Base-by-base conservation (phyloP, 2,888 invertebrate genomes). In the Dynastes tityus region DNA sequence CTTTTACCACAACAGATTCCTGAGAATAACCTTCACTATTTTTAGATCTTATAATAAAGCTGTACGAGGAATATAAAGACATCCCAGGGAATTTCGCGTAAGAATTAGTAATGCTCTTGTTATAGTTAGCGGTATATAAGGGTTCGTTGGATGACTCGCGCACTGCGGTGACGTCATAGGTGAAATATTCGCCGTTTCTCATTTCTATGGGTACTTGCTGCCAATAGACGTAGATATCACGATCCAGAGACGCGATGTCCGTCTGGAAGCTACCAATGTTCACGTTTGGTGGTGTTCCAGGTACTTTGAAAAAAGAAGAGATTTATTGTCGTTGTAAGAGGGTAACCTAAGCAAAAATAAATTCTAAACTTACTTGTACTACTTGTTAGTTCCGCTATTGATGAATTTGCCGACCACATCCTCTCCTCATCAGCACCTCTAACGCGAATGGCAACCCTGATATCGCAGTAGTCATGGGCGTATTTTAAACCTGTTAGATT, bases 201-300 rank as follows among this genome's bases (percentile, higher is more conserved):
- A 93, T 90, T 85, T 91, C 91, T 64, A 91, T 90, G 27, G 92
- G 91, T 73, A 96, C 91, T 81, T 93, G 91, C 85, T 95, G 93
- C 96, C 96, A 97, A 87, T 96, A 96, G 29, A 96, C 89, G 86
- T 92, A 92, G 61, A 95, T 89, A 76, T 92, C 91, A n/a, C 73
- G 58, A 2, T 53, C 53, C 13, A 32, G 11, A 4, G 63, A 73
- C 5, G 51, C 64, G 8, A 53, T 22, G 3, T 63, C 65, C n/a
- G 16, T 32, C 86, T 94, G 92, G 86, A 96, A 96, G 84, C 94
- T 94, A 58, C 96, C 96, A 16, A 92, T 89, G 81, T 92, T 92
- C 2, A 93, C 92, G 73, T 91, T 90, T 0, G 96, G 96, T 49
- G 96, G 92, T 49, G 90, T 89, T 22, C 90, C 91, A 1, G 96